Evolutionary conservation across 2,113 vertebrate genomes (phyloP).

Genomic region (Lonchura striata): DNA sequence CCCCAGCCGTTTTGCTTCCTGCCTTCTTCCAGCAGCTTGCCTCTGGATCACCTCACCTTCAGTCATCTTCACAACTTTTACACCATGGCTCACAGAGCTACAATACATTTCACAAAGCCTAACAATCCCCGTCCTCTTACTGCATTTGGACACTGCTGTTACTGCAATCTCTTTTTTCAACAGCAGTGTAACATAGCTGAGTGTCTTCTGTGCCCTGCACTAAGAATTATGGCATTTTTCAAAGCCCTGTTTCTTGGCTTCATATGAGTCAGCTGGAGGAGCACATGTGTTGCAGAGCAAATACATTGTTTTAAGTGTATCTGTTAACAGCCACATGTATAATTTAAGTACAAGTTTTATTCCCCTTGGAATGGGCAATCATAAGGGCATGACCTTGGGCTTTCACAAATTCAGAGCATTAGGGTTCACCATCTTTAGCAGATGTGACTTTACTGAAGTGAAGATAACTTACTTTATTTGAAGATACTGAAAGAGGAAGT

Average conservation of each 20-base stretch:
- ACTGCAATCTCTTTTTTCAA: not conserved
- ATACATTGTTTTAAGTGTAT: constrained; percentile 41
- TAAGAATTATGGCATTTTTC: not conserved
- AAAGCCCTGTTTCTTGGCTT: constrained; percentile 5
- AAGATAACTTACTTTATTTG: not conserved
- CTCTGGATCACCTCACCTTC: not conserved
- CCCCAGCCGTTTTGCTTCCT: not conserved
- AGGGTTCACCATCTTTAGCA: not conserved
- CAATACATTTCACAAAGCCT: not conserved
- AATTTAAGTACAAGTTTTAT: constrained; percentile 48
- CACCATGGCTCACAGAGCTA: not conserved
- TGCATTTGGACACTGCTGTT: not conserved
- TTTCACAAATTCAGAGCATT: constrained; percentile 46
- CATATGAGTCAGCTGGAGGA: constrained; percentile 21
- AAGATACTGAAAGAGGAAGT: constrained; percentile 28
- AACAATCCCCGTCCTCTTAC: not conserved
- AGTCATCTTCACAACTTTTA: not conserved
- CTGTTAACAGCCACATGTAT: constrained; percentile 49
- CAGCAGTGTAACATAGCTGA: not conserved
- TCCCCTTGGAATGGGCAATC: constrained; percentile 1
- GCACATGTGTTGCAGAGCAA: constrained; percentile 35
- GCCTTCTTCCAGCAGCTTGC: not conserved
- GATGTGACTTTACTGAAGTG: not conserved
- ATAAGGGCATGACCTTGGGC: constrained; percentile 50
- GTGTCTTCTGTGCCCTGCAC: not conserved